Percentiles rank a stretch among this genome's conserved stretches.
Conservation (phyloP, 2,113 vertebrate species). For the Acinonyx jubatus region DNA sequence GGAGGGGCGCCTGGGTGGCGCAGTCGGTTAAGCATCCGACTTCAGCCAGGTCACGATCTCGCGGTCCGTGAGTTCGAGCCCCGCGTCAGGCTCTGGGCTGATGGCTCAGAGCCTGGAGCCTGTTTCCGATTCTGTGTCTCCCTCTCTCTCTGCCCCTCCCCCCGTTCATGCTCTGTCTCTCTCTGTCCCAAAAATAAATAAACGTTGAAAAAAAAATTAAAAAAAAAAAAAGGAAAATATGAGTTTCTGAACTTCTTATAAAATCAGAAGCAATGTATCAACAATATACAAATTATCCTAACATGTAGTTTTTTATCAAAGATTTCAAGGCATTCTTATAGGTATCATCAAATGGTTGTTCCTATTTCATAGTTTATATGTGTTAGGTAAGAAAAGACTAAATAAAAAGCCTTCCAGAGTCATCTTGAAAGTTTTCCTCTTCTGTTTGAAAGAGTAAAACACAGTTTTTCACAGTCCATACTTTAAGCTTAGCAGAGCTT, state of each 20-base stretch:
- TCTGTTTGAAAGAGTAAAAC: constrained; percentile 16
- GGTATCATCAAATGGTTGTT: background rate
- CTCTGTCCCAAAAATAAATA: too few relatives aligned
- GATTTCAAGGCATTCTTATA: background rate
- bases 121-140: too few relatives aligned
- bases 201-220: too few relatives aligned
- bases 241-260: background rate
- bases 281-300: background rate
- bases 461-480: background rate
- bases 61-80: too few relatives aligned
- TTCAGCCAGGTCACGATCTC: too few relatives aligned
- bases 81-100: too few relatives aligned
- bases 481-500: background rate
- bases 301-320: background rate
- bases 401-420: background rate
- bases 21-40: too few relatives aligned
- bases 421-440: background rate
- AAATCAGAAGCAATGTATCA: constrained; percentile 4
- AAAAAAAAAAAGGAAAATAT: background rate
- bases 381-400: background rate
- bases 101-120: too few relatives aligned
- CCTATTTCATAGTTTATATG: background rate
- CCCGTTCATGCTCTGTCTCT: too few relatives aligned
- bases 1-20: background rate
- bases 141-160: too few relatives aligned